These are phyloP conservation scores for Himalopsyche japonica DNA, from an alignment of 2,888 invertebrate genomes.

Conservation along the genomic window DNA sequence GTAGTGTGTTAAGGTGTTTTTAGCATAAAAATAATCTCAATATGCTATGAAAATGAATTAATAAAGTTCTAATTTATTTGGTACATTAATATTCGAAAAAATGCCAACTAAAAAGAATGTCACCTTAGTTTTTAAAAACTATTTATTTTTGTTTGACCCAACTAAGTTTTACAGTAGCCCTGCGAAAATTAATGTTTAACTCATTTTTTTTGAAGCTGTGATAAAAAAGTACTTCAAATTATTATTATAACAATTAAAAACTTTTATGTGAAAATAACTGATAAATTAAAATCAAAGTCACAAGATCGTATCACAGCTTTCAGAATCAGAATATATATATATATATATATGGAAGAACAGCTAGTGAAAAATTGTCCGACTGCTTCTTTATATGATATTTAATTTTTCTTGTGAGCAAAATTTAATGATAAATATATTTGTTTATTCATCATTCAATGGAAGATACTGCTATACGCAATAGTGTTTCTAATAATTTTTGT, in stretches of 20 bases:
- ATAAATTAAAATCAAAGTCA: background rate
- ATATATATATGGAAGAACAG: no score
- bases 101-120: background rate
- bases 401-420: no score
- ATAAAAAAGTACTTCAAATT: background rate
- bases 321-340: no score
- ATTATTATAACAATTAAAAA: background rate
- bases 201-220: background rate
- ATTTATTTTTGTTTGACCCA: background rate
- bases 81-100: background rate
- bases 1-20: background rate
- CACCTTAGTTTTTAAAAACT: background rate
- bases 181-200: no score
- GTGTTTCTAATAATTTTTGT: no score
- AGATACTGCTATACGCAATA: no score
- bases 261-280: no score
- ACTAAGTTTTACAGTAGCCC: background rate
- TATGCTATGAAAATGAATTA: background rate
- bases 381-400: no score
- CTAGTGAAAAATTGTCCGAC: no score
- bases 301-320: no score
- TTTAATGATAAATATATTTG: no score
- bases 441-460: no score
- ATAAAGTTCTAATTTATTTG: background rate
- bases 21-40: background rate